A percentile compares a stretch with the other conserved stretches of the same genome.
Conservation (phyloP, 1,140 invertebrate species). For the Drosophila busckii region DNA sequence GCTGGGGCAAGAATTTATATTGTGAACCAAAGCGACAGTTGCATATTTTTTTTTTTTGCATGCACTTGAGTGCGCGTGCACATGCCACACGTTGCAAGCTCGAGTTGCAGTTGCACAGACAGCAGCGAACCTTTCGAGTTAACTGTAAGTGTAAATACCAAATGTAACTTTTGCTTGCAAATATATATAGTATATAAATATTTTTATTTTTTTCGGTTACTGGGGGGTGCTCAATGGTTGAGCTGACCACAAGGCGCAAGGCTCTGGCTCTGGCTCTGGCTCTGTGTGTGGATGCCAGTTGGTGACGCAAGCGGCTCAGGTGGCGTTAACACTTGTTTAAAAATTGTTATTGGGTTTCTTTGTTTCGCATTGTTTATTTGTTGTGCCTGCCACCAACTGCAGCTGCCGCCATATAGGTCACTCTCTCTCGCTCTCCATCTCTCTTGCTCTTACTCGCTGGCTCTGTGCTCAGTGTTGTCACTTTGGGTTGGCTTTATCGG, state of each 20-base stretch:
- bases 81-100: too few relatives aligned
- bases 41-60: conserved; percentile 28
- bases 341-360: conserved; percentile 72
- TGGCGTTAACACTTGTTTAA: conserved; percentile 75
- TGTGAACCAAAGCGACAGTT: conserved; percentile 17
- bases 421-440: background rate
- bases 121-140: too few relatives aligned
- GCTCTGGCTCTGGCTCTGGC: conserved; percentile 34
- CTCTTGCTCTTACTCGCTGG: background rate
- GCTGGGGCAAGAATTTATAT: background rate
- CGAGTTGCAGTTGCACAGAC: conserved; percentile 1
- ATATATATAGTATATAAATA: too few relatives aligned
- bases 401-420: conserved; percentile 28
- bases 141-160: conserved; percentile 9
- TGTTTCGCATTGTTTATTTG: conserved; percentile 59
- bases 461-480: conserved; percentile 44
- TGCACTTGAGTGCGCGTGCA: conserved; percentile 15
- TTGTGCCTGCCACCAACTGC: conserved; percentile 21
- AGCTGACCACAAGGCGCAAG: conserved; percentile 55
- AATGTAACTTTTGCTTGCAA: conserved; percentile 40
- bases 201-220: too few relatives aligned
- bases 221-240: too few relatives aligned
- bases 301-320: conserved; percentile 31
- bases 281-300: too few relatives aligned
- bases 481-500: conserved; percentile 66